These are phyloP conservation scores for Lepidurus apus DNA, from an alignment of 1,140 invertebrate genomes.

Conservation along the genomic window DNA sequence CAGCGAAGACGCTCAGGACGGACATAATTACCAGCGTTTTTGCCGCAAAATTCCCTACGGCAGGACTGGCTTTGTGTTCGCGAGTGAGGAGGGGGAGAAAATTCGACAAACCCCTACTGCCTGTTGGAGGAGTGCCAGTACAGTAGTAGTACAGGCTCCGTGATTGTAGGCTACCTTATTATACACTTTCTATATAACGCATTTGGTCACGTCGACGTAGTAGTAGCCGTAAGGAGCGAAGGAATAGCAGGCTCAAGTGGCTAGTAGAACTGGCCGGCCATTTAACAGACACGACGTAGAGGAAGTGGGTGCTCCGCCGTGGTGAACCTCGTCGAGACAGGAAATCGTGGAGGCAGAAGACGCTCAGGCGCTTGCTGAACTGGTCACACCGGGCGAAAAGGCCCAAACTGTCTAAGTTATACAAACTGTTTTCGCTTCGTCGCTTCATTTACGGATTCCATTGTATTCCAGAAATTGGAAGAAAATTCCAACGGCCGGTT, in stretches of 20 bases:
- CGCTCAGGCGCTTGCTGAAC: conserved; percentile 17
- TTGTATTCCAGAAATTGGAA: too few species aligned
- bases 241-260: conserved; percentile 13
- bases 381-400: background rate
- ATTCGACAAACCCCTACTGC: background rate
- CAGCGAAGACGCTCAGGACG: background rate
- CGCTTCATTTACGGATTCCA: too few species aligned
- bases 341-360: background rate
- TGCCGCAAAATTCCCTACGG: background rate
- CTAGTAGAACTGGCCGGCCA: conserved; percentile 11
- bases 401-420: background rate
- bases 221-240: conserved; percentile 13
- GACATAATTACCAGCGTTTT: background rate
- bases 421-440: too few species aligned
- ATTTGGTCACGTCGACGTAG: conserved; percentile 14
- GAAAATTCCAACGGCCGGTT: too few species aligned
- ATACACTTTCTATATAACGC: background rate
- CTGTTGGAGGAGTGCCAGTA: background rate
- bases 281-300: conserved; percentile 11
- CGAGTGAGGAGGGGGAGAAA: background rate
- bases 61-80: background rate
- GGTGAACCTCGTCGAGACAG: conserved; percentile 15
- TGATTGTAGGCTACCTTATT: background rate
- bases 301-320: background rate
- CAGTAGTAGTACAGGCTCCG: background rate